Base-by-base conservation (phyloP, 2,888 invertebrate genomes). In the Eilema depressum region DNA sequence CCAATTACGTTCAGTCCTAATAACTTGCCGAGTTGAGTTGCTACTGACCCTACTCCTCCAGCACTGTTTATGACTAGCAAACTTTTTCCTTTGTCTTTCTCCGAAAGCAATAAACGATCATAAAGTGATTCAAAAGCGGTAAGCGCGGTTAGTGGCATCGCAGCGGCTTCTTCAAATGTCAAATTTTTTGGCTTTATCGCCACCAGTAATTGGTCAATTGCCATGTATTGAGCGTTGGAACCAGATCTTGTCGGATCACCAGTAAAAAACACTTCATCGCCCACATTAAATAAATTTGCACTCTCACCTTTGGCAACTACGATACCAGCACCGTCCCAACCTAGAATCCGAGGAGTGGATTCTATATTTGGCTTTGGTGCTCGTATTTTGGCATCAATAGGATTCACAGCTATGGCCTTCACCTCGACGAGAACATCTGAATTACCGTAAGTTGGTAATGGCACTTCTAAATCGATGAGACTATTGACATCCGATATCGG, bases 11-110 rank as follows among this genome's bases (percentile, higher is more conserved):
- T 90, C 0, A 95, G 83, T 0, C 93, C 94, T 23, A 92, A 79
- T 72, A 91, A 87, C 73, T 89, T 92, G 0, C 88, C 93, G 11
- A 95, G 73, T 75, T 95, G 95, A 26, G 91, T 87, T 14, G 94
- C 94, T 1, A 94, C 83, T 10, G 93, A 89, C 0, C 95, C 95
- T 0, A 94, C 95, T 33, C 95, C 95, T 0, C 95, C 95, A 1
- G 90, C 92, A 76, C 94, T 95, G 70, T 94, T 95, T 63, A 95
- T 91, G 47, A 95, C 87, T 63, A 95, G 81, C 14, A 95, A 76
- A 33, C 90, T 83, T 76, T 92, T 94, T 4, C 91, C 93, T 75
- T 85, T 89, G 79, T 94, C 93, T 70, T 92, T 92, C 23, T 90
- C 90, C 20, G 93, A 87, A 14, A 95, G 61, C 26, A 86, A 70